phyloP scores from a whole-genome alignment of 2,113 vertebrate species.

The Pseudonaja textilis region DNA sequence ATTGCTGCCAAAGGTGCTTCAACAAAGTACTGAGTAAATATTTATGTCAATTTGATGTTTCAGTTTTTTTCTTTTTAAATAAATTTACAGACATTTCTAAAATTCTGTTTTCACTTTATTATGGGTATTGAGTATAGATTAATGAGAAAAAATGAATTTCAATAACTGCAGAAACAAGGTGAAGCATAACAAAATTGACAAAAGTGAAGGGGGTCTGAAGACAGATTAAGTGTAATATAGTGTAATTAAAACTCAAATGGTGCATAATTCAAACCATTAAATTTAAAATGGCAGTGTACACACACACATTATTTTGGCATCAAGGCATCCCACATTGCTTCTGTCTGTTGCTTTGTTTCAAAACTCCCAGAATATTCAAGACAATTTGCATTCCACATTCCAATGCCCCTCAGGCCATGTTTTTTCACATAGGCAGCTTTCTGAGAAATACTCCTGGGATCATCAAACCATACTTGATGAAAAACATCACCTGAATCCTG shows the following conservation, averaged over 20 bases:
- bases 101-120: not conserved
- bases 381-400: conserved; percentile 92
- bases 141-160: not conserved
- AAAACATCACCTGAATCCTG: conserved; percentile 77
- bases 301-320: conserved; percentile 53
- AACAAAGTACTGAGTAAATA: not conserved
- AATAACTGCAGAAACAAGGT: not conserved
- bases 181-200: not conserved
- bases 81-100: not conserved
- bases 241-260: not conserved
- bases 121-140: not conserved
- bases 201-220: not conserved
- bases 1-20: not conserved
- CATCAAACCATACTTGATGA: conserved; percentile 95
- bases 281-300: not conserved
- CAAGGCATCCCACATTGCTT: conserved; percentile 88
- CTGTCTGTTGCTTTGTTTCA: conserved; percentile 76
- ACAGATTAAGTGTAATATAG: not conserved
- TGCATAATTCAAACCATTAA: conserved; percentile 2
- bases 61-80: not conserved
- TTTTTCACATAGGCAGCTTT: conserved; percentile 76
- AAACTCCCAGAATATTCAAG: conserved; percentile 81
- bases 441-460: conserved; percentile 84
- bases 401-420: conserved; percentile 82
- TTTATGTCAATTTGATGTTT: not conserved